Evolutionary conservation across 2,113 vertebrate species (phyloP), one percentile per base, ranked within the genome.

Genomic region (Strigops habroptila): DNA sequence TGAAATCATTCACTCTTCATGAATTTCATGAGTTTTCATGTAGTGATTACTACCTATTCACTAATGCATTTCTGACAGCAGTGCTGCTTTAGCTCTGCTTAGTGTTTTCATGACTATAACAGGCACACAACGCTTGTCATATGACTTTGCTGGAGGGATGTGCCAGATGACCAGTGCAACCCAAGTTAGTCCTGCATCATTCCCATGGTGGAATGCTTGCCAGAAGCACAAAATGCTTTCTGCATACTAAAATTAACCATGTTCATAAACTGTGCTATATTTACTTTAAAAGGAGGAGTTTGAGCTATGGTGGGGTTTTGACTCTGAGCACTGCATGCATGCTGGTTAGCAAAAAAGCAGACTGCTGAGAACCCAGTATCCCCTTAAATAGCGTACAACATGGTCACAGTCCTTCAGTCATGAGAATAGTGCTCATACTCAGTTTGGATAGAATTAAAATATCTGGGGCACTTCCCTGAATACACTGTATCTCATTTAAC

Each of bases 381-480:
- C 24, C 33, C 15, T 57, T 35, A 28, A 23, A 53, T 2, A 63
- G 37, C 51, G 33, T 53, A 21, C 10, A 49, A 7, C 17, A 35
- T 2, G 1, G 9, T 16, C 3, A 1, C 22, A 67, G 4, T 33
- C n/a, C 23, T 41, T 53, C 41, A 52, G 14, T 9, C 7, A 2
- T 16, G 23, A 67, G 33, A 77, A n/a, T 9, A 70, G 5, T 49
- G 46, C 22, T 80, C 22, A 35, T 27, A 22, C 17, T 44, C 21
- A 15, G 18, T 39, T 82, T 31, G 17, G 5, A 41, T 62, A 46
- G 67, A 86, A 65, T n/a, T 63, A 31, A 69, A 86, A 78, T 41
- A 64, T 46, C 57, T 73, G 28, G 37, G 35, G 6, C 13, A 13
- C 37, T 82, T 70, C 18, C 7, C 64, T 67, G 43, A 59, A 37